Evolutionary conservation across 2,888 invertebrate genomes (phyloP), one percentile per base, ranked within the genome.

Genomic region (Stratiomys singularior): DNA sequence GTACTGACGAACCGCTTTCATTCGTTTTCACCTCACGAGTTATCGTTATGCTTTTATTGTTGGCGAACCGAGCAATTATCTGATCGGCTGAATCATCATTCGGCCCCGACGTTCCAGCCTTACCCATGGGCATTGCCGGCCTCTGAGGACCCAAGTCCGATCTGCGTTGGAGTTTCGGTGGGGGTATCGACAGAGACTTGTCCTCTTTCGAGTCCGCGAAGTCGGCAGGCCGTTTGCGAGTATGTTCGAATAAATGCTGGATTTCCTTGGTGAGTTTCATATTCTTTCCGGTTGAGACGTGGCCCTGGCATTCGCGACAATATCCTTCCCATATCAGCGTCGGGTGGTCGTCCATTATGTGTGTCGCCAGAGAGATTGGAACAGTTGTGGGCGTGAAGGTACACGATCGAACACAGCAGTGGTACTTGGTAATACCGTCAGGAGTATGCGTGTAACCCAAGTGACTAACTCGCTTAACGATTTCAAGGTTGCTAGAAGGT

Each of bases 261-360:
- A 86, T 80, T 80, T 87, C 87, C 37, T 56, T 46, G 2, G 66
- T 30, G 0, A 81, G 25, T 18, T 79, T 47, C 47, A 80, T 64
- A 37, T 69, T 52, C 25, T 80, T 25, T 15, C 74, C n/a, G 30
- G 25, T 28, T 27, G 56, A 71, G 30, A 81, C 37, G 27, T 82
- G 79, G 1, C 77, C 47, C 82, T 88, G 87, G 80, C 91, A 91
- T 15, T 88, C 81, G 67, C 82, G 85, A 82, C 91, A 91, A 81
- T 87, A 89, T 0, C 91, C 91, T 79, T 89, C 89, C 91, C 91
- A 91, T 27, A 83, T 83, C 30, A 89, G 88, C 21, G 78, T 69
- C 0, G 82, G 81, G 81, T 88, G 88, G 0, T 85, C 84, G 18
- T 78, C 64, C 2, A 81, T 77, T 69, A 85, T 84, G 79, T 88